Conservation (phyloP, 2,888 invertebrate species). For the Stenichneumon culpator region DNA sequence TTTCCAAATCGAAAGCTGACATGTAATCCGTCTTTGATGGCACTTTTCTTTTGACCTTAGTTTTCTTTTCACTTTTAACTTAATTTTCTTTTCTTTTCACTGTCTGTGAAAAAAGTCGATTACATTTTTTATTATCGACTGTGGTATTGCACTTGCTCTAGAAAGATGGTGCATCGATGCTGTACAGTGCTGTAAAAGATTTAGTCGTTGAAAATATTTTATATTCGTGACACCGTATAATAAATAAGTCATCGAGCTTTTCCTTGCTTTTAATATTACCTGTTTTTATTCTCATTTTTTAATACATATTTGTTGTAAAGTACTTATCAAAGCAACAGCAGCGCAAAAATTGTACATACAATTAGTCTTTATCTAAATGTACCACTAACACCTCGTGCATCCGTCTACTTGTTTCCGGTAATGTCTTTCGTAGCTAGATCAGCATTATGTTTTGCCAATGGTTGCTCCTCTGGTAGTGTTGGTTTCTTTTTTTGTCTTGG, state of each 20-base stretch:
- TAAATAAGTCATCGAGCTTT: neutral
- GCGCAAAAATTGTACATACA: neutral
- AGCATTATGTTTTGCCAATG: constrained; percentile 19
- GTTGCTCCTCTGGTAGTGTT: constrained; percentile 11
- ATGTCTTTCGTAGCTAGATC: neutral
- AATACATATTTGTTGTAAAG: neutral
- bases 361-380: constrained; percentile 6
- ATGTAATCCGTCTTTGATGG: no score
- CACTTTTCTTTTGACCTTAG: no score
- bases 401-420: neutral
- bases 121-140: no score
- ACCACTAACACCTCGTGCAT: constrained; percentile 32
- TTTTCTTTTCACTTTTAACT: no score
- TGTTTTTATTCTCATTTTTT: neutral
- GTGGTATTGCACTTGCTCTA: no score
- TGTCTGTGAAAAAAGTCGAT: no score
- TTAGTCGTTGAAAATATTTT: no score
- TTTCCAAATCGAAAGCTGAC: no score
- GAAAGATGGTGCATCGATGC: no score
- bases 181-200: no score
- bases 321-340: neutral
- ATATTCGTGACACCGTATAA: neutral
- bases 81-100: no score
- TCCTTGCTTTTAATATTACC: neutral
- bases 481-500: neutral